Percentiles rank a stretch among this genome's conserved stretches.
Evolutionary conservation across 1,140 invertebrate species (phyloP).

Genomic region (Leptinotarsa lineolata): DNA sequence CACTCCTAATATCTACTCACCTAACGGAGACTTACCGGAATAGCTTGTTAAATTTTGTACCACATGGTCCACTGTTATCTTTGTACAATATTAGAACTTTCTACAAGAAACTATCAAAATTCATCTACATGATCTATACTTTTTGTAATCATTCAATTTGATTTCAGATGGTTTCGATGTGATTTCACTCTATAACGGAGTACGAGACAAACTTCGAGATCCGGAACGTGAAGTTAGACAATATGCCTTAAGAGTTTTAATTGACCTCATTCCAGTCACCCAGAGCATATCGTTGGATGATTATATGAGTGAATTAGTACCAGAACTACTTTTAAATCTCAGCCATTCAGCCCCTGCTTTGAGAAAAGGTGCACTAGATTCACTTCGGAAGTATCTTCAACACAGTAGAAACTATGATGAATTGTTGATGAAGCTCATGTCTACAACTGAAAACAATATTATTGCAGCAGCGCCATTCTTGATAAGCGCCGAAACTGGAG

Average conservation of each 20-base stretch:
- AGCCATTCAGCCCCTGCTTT: slow-evolving; percentile 77
- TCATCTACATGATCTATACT: not conserved
- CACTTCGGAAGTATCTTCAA: slow-evolving; percentile 21
- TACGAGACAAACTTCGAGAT: slow-evolving; percentile 71
- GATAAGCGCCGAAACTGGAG: slow-evolving; percentile 7
- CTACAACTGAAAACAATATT: slow-evolving; percentile 13
- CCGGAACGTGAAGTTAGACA: slow-evolving; percentile 81
- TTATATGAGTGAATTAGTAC: slow-evolving; percentile 63
- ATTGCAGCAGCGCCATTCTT: slow-evolving; percentile 11
- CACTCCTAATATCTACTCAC: too few relatives aligned
- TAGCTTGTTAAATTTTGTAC: too few relatives aligned
- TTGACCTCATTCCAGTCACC: slow-evolving; percentile 73
- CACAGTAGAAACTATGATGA: slow-evolving; percentile 16
- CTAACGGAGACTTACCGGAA: too few relatives aligned
- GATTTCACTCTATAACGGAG: slow-evolving; percentile 67
- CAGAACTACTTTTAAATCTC: slow-evolving; percentile 72
- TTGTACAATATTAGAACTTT: too few relatives aligned
- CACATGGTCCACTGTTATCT: too few relatives aligned
- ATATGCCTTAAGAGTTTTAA: slow-evolving; percentile 74
- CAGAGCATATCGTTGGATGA: slow-evolving; percentile 64
- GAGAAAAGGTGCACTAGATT: slow-evolving; percentile 62
- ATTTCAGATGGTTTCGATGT: slow-evolving; percentile 66
- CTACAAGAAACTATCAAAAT: too few relatives aligned
- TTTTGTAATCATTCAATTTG: slow-evolving; percentile 11
- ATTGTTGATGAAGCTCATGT: slow-evolving; percentile 20